These are phyloP conservation scores for Macquaria ambigua DNA, from an alignment of 2,113 vertebrate species.

Conservation along the genomic window DNA sequence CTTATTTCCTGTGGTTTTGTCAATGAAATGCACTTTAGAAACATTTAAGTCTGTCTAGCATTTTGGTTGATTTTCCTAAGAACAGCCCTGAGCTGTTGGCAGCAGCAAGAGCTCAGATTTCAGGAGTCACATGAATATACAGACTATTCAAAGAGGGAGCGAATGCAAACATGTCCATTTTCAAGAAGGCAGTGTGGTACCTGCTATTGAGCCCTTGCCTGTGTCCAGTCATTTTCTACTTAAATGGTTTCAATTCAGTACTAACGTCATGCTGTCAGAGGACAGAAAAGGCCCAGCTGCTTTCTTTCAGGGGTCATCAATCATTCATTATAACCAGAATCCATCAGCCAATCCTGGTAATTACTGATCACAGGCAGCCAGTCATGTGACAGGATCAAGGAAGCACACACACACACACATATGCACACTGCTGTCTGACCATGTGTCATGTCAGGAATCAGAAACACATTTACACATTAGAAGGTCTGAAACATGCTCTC, in stretches of 20 bases:
- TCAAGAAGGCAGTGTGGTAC: conserved; percentile 62
- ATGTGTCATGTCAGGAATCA: conserved; percentile 74
- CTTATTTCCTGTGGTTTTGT: conserved; percentile 25
- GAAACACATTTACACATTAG: conserved; percentile 84
- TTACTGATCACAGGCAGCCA: conserved; percentile 84
- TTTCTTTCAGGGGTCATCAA: conserved; percentile 80
- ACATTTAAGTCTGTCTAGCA: conserved; percentile 31
- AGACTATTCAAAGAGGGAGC: conserved; percentile 50
- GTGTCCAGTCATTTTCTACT: conserved; percentile 80
- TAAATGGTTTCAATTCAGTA: conserved; percentile 84
- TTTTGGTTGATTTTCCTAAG: conserved; percentile 47
- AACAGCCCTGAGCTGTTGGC: conserved; percentile 34
- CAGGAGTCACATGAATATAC: conserved; percentile 53
- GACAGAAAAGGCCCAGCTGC: conserved; percentile 66
- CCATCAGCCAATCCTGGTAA: conserved; percentile 84
- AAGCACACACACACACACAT: conserved; percentile 47
- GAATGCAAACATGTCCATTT: conserved; percentile 64
- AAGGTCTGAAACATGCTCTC: conserved; percentile 68
- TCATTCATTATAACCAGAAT: conserved; percentile 82
- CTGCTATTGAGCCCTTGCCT: conserved; percentile 64
- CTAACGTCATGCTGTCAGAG: conserved; percentile 73
- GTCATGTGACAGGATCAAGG: conserved; percentile 67
- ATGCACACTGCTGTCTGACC: conserved; percentile 48
- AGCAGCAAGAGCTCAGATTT: conserved; percentile 57
- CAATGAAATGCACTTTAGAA: conserved; percentile 36